A percentile compares a stretch with the other conserved stretches of the same genome.
These are phyloP conservation scores for Diaperis boleti DNA, from an alignment of 2,888 invertebrate species.

Conservation along the genomic window DNA sequence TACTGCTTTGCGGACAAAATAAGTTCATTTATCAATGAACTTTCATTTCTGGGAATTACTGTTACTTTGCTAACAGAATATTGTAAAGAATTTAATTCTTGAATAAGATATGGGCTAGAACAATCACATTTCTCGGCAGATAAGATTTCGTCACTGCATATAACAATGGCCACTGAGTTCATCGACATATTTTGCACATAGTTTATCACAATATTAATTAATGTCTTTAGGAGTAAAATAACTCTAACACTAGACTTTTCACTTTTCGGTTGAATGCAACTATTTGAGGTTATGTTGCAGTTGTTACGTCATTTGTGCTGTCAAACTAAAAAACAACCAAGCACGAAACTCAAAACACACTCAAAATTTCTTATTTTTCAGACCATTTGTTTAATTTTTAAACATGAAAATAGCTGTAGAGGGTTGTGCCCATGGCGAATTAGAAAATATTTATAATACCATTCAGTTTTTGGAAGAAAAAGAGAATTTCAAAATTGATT, in stretches of 20 bases:
- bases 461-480: slow-evolving; percentile 80
- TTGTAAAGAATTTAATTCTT: slow-evolving; percentile 41
- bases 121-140: slow-evolving; percentile 27
- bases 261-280: neutral
- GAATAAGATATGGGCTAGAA: slow-evolving; percentile 32
- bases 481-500: slow-evolving; percentile 84
- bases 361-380: neutral
- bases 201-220: too few relatives aligned
- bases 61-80: slow-evolving; percentile 45
- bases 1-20: slow-evolving; percentile 48
- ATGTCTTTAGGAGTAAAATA: too few relatives aligned
- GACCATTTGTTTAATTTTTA: neutral
- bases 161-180: slow-evolving; percentile 29
- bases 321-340: neutral
- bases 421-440: slow-evolving; percentile 98
- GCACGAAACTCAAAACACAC: too few relatives aligned
- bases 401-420: slow-evolving; percentile 94
- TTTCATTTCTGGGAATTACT: slow-evolving; percentile 36
- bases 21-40: slow-evolving; percentile 45
- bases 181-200: slow-evolving; percentile 40
- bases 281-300: neutral
- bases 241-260: neutral
- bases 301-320: neutral
- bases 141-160: slow-evolving; percentile 38
- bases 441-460: slow-evolving; percentile 94